Evolutionary conservation across 2,888 invertebrate genomes (phyloP).

Genomic region (Campoplex nolae): DNA sequence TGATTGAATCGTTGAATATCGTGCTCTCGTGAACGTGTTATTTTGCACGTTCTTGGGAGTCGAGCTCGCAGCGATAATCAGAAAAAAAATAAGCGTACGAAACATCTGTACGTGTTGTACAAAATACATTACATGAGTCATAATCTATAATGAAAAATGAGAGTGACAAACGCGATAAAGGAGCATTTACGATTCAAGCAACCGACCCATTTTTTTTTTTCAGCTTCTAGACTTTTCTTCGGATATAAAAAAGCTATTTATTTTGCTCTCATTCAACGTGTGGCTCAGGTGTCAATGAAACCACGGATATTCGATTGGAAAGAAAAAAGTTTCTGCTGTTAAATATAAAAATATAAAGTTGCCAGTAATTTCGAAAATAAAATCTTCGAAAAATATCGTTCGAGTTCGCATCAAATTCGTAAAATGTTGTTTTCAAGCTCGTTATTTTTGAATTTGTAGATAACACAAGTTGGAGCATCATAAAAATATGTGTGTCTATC

Average conservation of each 20-base stretch:
- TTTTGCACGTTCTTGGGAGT: constrained; percentile 9
- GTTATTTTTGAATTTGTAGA: neutral
- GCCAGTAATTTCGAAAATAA: neutral
- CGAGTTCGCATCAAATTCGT: neutral
- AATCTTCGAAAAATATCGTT: neutral
- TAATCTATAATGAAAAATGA: constrained; percentile 26
- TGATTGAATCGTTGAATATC: neutral
- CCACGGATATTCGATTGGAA: neutral
- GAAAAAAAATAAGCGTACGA: neutral
- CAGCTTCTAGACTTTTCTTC: constrained; percentile 1
- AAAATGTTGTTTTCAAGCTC: neutral
- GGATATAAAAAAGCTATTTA: neutral
- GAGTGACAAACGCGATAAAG: constrained; percentile 24
- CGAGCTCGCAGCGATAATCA: constrained; percentile 1
- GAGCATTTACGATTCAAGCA: neutral
- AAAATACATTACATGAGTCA: constrained; percentile 28
- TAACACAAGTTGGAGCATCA: neutral
- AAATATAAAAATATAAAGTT: neutral
- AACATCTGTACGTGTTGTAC: constrained; percentile 17
- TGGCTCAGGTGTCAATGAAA: neutral
- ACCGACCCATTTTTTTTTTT: neutral
- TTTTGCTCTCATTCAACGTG: neutral
- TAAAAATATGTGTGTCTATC: neutral
- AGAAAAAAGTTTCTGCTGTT: neutral
- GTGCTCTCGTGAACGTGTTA: neutral